Evolutionary conservation across 2,113 vertebrate genomes (phyloP), one percentile per base, ranked within the genome.

Genomic region (Ictalurus furcatus): DNA sequence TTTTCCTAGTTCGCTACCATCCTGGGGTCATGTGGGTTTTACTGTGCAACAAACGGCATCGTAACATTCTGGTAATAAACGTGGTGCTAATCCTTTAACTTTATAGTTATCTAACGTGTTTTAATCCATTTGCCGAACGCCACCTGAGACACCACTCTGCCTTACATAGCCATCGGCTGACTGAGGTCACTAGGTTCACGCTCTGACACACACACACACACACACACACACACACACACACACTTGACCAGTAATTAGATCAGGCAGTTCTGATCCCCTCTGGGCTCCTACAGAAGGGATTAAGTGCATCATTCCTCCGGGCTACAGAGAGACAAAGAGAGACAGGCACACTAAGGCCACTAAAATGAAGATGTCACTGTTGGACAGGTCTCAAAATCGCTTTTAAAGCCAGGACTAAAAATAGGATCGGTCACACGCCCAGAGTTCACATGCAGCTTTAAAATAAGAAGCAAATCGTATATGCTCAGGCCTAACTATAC

Each of bases 361-460:
- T 88, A 74, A 88, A 84, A 84, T 84, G 54, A 88, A 88, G 65
- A 88, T 54, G 88, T 85, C 88, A 85, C 71, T 67, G 82, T 79
- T 89, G 71, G 84, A 85, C 83, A 78, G 40, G 58, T 67, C 37
- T 85, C 79, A 40, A 84, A 88, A 88, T 71, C 80, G 74, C 71
- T 61, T 28, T 56, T 23, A 58, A 30, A 85, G 87, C 87, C 89
- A 83, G 90, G 89, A 90, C 23, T 89, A 89, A 85, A 84, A 89
- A 67, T 40, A 58, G 56, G 58, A 59, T 34, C 54, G 79, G 23
- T 4, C 25, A 25, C 88, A 30, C 6, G 21, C 34, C 21, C 12
- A 16, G 19, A 44, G 58, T 6, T 63, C 34, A 63, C 58, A 28
- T 7, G 21, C 58, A 28, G 11, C 34, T 84, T 84, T 25, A 28